Evolutionary conservation across 2,888 invertebrate species (phyloP).

Genomic region (Pseudanteris insignis): DNA sequence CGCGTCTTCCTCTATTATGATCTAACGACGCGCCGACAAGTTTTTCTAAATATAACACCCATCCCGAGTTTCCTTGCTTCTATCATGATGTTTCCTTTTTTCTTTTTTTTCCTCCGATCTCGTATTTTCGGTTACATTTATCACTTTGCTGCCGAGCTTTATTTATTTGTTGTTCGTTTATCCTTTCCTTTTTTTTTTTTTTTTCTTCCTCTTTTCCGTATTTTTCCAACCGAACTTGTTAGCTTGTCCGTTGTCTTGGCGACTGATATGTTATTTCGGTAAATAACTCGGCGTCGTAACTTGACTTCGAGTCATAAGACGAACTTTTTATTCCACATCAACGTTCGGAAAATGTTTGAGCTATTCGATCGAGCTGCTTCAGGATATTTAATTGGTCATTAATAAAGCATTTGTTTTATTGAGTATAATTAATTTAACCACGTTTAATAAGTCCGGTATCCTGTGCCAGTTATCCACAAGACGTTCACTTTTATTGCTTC

Average conservation of each 20-base stretch:
- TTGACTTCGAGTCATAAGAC: too few species aligned
- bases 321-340: too few species aligned
- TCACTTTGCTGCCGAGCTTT: conserved; percentile 9
- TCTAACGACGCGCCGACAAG: conserved; percentile 19
- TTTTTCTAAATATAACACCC: conserved; percentile 21
- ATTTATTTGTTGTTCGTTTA: conserved; percentile 32
- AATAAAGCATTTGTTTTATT: too few species aligned
- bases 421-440: conserved; percentile 3
- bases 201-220: too few species aligned
- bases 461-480: background rate
- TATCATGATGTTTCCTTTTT: conserved; percentile 16
- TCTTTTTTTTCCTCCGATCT: conserved; percentile 10
- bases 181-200: conserved; percentile 6
- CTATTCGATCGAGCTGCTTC: too few species aligned
- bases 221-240: conserved; percentile 12
- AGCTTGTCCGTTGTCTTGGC: conserved; percentile 3
- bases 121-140: conserved; percentile 17
- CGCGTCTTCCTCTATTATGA: conserved; percentile 17
- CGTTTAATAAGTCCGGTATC: conserved; percentile 2
- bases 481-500: conserved; percentile 1
- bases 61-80: conserved; percentile 4
- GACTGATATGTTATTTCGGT: conserved; percentile 7
- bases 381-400: too few species aligned
- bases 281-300: too few species aligned
- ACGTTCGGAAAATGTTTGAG: too few species aligned